phyloP scores from a whole-genome alignment of 2,888 invertebrate genomes.

The Agriopis marginaria region DNA sequence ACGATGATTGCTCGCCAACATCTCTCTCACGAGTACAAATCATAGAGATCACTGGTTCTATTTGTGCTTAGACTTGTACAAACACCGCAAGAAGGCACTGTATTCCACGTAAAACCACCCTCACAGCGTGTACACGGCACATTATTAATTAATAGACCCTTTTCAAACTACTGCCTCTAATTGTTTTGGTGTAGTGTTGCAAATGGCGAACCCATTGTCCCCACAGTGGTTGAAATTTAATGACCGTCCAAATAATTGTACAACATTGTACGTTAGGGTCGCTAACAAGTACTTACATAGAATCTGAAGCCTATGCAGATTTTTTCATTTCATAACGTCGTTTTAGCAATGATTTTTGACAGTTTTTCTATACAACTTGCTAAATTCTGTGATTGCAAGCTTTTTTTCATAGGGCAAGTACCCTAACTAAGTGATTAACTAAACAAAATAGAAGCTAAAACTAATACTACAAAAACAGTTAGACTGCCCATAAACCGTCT shows the following conservation, averaged over 20 bases:
- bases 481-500: too few relatives aligned
- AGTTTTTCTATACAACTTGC: too few relatives aligned
- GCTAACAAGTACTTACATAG: neutral
- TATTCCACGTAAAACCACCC: slow-evolving; percentile 5
- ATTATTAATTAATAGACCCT: slow-evolving; percentile 34
- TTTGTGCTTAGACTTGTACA: neutral
- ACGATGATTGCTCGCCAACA: too few relatives aligned
- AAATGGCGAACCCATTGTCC: slow-evolving; percentile 36
- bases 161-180: slow-evolving; percentile 26
- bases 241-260: slow-evolving; percentile 31
- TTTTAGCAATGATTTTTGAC: too few relatives aligned
- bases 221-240: slow-evolving; percentile 37
- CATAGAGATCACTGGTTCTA: neutral
- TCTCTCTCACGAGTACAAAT: too few relatives aligned
- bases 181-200: slow-evolving; percentile 33
- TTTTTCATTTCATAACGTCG: too few relatives aligned
- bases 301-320: too few relatives aligned
- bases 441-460: too few relatives aligned
- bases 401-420: too few relatives aligned
- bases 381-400: too few relatives aligned
- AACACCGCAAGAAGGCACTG: neutral
- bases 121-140: slow-evolving; percentile 16
- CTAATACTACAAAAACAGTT: too few relatives aligned
- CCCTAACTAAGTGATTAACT: too few relatives aligned
- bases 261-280: slow-evolving; percentile 13